A percentile compares a stretch with the other conserved stretches of the same genome.
Conservation (phyloP, 2,888 invertebrate genomes). For the Psylliodes chrysocephalus region DNA sequence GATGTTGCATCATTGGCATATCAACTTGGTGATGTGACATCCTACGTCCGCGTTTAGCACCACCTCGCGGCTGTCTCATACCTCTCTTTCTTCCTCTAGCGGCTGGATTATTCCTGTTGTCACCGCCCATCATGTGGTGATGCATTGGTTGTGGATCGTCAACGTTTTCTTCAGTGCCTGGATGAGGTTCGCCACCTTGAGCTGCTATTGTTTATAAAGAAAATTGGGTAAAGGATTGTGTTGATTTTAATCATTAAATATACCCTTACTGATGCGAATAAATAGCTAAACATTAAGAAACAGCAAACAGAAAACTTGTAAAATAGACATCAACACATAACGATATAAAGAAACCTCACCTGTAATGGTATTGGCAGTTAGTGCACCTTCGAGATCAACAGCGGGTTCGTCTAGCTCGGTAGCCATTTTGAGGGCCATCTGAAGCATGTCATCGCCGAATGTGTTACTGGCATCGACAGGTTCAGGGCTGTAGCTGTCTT, state of each 20-base stretch:
- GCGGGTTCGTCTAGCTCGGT: constrained; percentile 86
- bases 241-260: no score
- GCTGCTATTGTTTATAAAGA: constrained; percentile 50
- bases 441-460: constrained; percentile 85
- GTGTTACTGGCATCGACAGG: constrained; percentile 68
- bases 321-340: no score
- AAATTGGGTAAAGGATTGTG: no score
- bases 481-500: constrained; percentile 72
- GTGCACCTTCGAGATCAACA: constrained; percentile 84
- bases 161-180: constrained; percentile 51
- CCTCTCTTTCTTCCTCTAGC: constrained; percentile 57
- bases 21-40: constrained; percentile 61
- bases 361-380: constrained; percentile 83
- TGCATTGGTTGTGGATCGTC: constrained; percentile 57
- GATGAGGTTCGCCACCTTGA: constrained; percentile 50
- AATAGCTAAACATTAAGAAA: no score
- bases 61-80: constrained; percentile 54
- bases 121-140: constrained; percentile 50
- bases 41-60: constrained; percentile 55
- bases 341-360: constrained; percentile 28
- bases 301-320: no score
- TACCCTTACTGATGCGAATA: no score
- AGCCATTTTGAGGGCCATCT: constrained; percentile 88
- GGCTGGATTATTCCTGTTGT: constrained; percentile 45
- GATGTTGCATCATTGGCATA: constrained; percentile 63